Conservation (phyloP, 2,113 vertebrate genomes). For the Budorcas taxicolor region DNA sequence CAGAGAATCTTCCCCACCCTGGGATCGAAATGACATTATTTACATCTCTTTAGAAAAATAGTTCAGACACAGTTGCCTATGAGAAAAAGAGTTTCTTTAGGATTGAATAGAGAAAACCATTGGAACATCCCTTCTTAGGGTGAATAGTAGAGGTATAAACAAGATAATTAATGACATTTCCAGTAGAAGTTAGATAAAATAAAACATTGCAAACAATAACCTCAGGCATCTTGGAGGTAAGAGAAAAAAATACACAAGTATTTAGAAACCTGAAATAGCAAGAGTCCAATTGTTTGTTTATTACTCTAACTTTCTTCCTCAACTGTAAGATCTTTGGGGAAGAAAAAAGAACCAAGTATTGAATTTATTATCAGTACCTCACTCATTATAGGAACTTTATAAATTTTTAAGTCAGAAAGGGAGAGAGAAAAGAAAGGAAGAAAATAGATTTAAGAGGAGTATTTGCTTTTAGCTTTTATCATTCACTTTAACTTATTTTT, state of each 20-base stretch:
- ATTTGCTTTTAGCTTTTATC: conserved; percentile 1
- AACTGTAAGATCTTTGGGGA: neutral
- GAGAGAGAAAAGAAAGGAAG: neutral
- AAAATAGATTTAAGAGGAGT: neutral
- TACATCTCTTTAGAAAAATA: neutral
- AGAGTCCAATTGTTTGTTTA: neutral
- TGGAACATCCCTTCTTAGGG: neutral
- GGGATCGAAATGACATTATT: neutral
- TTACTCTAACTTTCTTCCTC: neutral
- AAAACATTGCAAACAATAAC: neutral
- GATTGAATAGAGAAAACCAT: neutral
- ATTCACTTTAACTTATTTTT: neutral
- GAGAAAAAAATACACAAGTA: neutral
- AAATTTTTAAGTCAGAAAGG: neutral
- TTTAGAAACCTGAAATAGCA: neutral
- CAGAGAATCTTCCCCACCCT: neutral
- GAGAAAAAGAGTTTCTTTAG: neutral
- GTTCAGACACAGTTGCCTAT: neutral
- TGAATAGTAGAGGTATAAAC: neutral
- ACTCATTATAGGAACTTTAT: neutral
- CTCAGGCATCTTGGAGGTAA: neutral
- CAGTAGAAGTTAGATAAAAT: neutral
- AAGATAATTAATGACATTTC: neutral
- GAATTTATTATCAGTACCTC: neutral
- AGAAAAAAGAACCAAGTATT: neutral